These are phyloP conservation scores for Leptodactylus fallax DNA, from an alignment of 2,797 vertebrate genomes.

Conservation along the genomic window DNA sequence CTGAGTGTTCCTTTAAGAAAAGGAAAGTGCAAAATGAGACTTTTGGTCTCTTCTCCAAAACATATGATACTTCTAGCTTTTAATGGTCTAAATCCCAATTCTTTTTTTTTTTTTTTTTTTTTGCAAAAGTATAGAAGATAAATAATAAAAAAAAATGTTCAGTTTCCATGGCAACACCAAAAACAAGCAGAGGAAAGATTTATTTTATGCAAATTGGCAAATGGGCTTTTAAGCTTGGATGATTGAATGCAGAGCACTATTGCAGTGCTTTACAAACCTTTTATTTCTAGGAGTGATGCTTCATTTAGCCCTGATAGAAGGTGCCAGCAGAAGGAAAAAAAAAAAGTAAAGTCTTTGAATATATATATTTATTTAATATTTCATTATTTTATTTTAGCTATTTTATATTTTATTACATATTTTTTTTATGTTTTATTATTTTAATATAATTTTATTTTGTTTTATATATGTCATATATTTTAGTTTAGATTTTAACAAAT, in stretches of 20 bases:
- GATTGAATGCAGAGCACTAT: conserved; percentile 52
- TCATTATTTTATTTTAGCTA: neutral
- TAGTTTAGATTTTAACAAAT: no score
- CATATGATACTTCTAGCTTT: neutral
- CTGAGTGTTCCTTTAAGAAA: neutral
- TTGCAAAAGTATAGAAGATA: conserved; percentile 65
- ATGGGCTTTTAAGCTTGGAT: conserved; percentile 65
- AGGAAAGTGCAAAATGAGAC: neutral
- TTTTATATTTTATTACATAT: no score
- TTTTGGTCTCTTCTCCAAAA: neutral
- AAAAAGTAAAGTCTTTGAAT: neutral
- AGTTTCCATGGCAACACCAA: conserved; percentile 79
- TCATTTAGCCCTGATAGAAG: conserved; percentile 42
- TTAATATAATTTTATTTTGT: no score
- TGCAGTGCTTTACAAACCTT: conserved; percentile 31
- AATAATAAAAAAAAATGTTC: conserved; percentile 73
- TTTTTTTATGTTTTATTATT: no score
- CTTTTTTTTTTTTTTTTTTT: conserved; percentile 1
- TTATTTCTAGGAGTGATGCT: conserved; percentile 33
- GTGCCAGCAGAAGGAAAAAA: neutral
- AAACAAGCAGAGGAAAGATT: conserved; percentile 65
- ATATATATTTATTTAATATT: neutral
- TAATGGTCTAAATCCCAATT: conserved; percentile 66
- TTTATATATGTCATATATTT: no score
- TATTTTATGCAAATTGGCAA: conserved; percentile 66